Conservation (phyloP, 2,888 invertebrate species). For the Aspidiotus destructor region DNA sequence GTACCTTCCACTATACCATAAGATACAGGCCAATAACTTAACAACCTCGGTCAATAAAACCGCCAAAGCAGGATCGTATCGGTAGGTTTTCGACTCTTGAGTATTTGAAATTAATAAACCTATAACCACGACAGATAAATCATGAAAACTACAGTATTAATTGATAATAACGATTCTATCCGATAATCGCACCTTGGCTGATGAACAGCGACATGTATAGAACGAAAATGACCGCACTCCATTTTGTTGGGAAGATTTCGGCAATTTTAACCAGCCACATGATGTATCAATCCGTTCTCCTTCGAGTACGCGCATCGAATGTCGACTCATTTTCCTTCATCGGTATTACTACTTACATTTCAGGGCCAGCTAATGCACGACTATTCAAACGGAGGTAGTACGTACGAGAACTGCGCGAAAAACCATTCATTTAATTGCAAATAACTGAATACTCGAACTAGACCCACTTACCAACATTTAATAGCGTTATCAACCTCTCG, state of each 20-base stretch:
- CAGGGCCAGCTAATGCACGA: too few relatives aligned
- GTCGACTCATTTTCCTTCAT: too few relatives aligned
- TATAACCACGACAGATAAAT: constrained; percentile 43
- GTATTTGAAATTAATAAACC: constrained; percentile 87
- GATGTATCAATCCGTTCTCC: too few relatives aligned
- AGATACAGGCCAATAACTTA: constrained; percentile 64
- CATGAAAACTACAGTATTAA: neutral
- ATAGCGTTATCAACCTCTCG: too few relatives aligned
- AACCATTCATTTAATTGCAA: too few relatives aligned
- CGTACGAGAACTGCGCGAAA: too few relatives aligned
- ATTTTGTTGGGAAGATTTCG: constrained; percentile 74
- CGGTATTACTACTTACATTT: too few relatives aligned
- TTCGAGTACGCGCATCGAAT: too few relatives aligned
- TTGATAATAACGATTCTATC: neutral
- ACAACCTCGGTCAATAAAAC: constrained; percentile 79
- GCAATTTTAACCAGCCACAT: constrained; percentile 36
- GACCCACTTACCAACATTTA: too few relatives aligned
- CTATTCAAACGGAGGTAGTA: too few relatives aligned
- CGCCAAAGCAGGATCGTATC: constrained; percentile 78
- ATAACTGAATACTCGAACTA: too few relatives aligned
- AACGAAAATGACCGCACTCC: constrained; percentile 69
- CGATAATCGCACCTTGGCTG: constrained; percentile 62
- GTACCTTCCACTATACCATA: constrained; percentile 62
- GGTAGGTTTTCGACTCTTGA: constrained; percentile 69
- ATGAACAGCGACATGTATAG: constrained; percentile 81